Conservation (phyloP, 2,113 vertebrate species). For the Tursiops truncatus region DNA sequence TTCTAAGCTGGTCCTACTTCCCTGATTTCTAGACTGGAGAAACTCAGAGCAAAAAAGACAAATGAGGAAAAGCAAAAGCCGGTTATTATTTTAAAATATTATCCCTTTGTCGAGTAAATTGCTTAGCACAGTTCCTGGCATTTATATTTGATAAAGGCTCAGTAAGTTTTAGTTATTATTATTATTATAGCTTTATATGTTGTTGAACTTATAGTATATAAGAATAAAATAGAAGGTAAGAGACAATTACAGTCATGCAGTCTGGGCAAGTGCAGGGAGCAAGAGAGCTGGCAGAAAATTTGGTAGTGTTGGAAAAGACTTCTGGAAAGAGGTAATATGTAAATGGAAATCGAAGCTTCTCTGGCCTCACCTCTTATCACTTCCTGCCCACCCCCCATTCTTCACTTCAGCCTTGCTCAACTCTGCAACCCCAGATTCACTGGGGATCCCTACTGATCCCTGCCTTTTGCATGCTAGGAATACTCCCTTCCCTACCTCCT, state of each 20-base stretch:
- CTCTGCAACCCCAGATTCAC: neutral
- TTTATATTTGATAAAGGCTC: neutral
- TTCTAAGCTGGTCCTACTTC: neutral
- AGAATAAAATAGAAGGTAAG: neutral
- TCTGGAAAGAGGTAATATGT: neutral
- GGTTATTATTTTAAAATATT: neutral
- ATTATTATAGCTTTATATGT: neutral
- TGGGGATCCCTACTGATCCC: no score
- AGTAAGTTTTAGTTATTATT: neutral
- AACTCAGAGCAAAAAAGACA: neutral
- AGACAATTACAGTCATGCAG: neutral
- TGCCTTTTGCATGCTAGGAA: neutral
- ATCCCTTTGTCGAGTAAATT: neutral
- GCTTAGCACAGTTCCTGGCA: neutral
- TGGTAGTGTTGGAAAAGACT: neutral
- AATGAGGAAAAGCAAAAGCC: neutral
- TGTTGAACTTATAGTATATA: neutral
- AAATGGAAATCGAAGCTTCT: neutral
- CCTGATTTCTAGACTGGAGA: neutral
- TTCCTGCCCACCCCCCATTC: neutral
- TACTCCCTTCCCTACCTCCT: neutral
- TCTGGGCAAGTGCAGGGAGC: neutral
- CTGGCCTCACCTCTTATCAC: neutral
- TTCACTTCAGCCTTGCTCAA: neutral
- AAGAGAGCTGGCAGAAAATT: no score